Percentiles rank a stretch among this genome's conserved stretches.
Conservation (phyloP, 1,140 invertebrate species). For the Aphaenogaster rudis region DNA sequence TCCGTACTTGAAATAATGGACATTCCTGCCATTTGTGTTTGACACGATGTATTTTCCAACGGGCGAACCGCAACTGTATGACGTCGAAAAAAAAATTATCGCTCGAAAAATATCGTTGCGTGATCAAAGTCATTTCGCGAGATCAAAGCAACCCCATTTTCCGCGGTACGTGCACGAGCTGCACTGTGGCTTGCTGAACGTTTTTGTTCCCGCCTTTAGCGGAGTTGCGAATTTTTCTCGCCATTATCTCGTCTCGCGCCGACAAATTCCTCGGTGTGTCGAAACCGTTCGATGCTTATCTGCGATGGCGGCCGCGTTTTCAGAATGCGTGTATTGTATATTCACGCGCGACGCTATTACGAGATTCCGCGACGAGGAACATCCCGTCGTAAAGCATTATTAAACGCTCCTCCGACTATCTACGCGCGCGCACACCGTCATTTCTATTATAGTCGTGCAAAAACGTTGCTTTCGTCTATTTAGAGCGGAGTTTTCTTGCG, state of each 20-base stretch:
- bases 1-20: constrained; percentile 39
- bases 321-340: constrained; percentile 19
- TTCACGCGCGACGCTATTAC: constrained; percentile 48
- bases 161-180: neutral
- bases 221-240: constrained; percentile 56
- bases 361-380: constrained; percentile 8
- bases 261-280: constrained; percentile 45
- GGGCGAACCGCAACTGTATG: neutral
- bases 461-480: constrained; percentile 24
- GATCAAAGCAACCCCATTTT: constrained; percentile 37
- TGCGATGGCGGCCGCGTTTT: constrained; percentile 18
- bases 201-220: constrained; percentile 11
- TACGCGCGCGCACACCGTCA: constrained; percentile 2
- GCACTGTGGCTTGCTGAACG: neutral
- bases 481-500: neutral
- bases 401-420: constrained; percentile 32
- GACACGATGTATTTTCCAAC: constrained; percentile 14
- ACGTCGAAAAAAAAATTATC: constrained; percentile 12
- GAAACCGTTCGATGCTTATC: constrained; percentile 56
- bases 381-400: constrained; percentile 45
- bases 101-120: constrained; percentile 13
- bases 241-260: constrained; percentile 43
- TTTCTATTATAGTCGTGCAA: constrained; percentile 40
- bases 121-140: constrained; percentile 16
- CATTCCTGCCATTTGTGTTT: constrained; percentile 14